Base-by-base conservation (phyloP, 2,797 vertebrate species). In the Cacajao melanocephalus region DNA sequence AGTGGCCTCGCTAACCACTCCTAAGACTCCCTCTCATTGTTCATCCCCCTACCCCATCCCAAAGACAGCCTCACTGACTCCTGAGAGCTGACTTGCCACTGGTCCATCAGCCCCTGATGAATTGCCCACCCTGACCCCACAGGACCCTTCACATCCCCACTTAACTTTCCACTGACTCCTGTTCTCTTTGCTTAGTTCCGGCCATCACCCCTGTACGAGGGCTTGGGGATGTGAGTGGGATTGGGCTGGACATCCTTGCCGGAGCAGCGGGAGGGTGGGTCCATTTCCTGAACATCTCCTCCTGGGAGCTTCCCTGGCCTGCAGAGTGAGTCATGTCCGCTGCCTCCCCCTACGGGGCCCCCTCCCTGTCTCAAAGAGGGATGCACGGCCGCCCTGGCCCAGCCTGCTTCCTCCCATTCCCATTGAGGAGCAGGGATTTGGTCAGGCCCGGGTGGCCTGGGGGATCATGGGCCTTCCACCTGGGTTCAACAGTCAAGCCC, bases 251-350 rank as follows among this genome's bases (percentile, higher is more conserved):
- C 46, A 92, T 93, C 57, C 39, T 94, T 14, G 20, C 76, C 2
- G 52, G 28, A 44, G 52, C 78, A 39, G 48, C 46, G 70, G 64
- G 92, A 94, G 95, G 97, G 95, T 24, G 90, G 80, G 36, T 80
- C 96, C 4, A 3, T 61, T 97, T 93, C 94, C 95, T 86, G 95
- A 50, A 24, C 8, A 5, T 39, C 93, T 97, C 90, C 93, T 85
- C 87, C 30, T 7, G 94, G 96, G 92, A 96, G 33, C 85, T 30
- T 64, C 89, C 73, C 80, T 83, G 96, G 93, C 94, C 0, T 76
- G 57, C 46, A 1, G 46, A 72, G 67, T 98, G 97, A 97, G 94
- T 96, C 97, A 97, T 2, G 30, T 92, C 88, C 90, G 92, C 93
- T 20, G 1, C 89, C 90, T 80, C 84, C 55, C 48, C 5, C 7